phyloP scores from a whole-genome alignment of 2,113 vertebrate genomes.

The Peromyscus polionotus region DNA sequence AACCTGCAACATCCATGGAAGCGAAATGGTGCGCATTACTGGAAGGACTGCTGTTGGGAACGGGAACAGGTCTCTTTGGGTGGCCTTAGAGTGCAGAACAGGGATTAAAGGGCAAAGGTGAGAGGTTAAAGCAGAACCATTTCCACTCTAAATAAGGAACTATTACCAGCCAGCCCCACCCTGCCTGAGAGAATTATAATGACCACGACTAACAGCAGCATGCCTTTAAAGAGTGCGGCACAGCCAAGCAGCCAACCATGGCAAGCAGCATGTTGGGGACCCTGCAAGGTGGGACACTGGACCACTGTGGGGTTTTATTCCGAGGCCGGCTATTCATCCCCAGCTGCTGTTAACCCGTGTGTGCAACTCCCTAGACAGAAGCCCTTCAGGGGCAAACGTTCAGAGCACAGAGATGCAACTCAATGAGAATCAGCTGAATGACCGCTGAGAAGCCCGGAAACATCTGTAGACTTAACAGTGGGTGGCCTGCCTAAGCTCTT shows the following conservation, averaged over 20 bases:
- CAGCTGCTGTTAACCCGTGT: not conserved
- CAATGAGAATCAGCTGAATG: not conserved
- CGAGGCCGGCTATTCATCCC: not conserved
- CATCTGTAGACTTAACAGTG: not conserved
- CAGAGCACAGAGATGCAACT: not conserved
- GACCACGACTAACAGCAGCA: not conserved
- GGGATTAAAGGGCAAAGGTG: not conserved
- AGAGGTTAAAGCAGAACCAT: not conserved
- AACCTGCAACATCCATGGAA: not conserved
- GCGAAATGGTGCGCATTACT: too few relatives aligned
- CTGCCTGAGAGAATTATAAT: not conserved
- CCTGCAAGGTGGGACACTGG: not conserved
- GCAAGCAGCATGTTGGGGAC: not conserved
- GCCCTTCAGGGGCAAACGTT: not conserved
- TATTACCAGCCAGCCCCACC: not conserved
- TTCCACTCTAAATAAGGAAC: not conserved
- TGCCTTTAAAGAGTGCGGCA: not conserved
- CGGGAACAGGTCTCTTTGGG: not conserved
- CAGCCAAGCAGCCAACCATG: not conserved
- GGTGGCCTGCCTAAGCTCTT: not conserved
- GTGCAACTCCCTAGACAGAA: not conserved
- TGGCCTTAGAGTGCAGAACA: not conserved
- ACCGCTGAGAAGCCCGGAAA: not conserved
- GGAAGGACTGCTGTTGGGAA: too few relatives aligned
- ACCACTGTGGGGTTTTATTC: not conserved